These are phyloP conservation scores for Seriola dumerili DNA, from an alignment of 2,113 vertebrate species.

Conservation along the genomic window DNA sequence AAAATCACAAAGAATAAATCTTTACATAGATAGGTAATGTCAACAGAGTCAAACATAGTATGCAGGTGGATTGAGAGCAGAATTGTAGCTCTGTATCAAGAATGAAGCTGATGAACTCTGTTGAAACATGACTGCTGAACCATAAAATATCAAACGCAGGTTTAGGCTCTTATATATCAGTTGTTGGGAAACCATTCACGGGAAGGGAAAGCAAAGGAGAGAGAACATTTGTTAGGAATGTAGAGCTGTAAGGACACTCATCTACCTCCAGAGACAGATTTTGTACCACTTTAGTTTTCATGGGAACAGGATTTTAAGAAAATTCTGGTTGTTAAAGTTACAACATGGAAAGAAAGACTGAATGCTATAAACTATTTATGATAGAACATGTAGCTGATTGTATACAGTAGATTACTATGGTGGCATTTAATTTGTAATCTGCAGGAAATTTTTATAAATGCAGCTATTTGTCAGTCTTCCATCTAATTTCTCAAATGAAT, in stretches of 20 bases:
- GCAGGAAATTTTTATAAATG: not conserved
- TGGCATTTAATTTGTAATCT: not conserved
- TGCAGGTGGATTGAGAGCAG: not conserved
- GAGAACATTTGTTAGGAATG: not conserved
- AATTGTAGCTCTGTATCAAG: not conserved
- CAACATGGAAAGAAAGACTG: not conserved
- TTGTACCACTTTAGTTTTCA: not conserved
- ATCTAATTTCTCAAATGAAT: not conserved
- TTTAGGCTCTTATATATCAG: not conserved
- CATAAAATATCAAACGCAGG: not conserved
- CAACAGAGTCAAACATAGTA: not conserved
- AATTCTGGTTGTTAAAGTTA: not conserved
- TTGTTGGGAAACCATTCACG: not conserved
- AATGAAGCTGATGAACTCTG: not conserved
- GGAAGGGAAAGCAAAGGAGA: not conserved
- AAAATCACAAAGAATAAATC: not conserved
- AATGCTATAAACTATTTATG: not conserved
- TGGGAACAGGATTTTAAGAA: not conserved
- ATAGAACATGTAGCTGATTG: not conserved
- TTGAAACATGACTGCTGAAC: not conserved
- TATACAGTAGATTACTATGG: not conserved
- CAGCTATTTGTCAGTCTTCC: not conserved
- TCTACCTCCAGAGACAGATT: constrained; percentile 1
- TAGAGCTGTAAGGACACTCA: not conserved
- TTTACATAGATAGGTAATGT: not conserved